These are phyloP conservation scores for Pseudanteris insignis DNA, from an alignment of 2,888 invertebrate genomes.

Conservation along the genomic window DNA sequence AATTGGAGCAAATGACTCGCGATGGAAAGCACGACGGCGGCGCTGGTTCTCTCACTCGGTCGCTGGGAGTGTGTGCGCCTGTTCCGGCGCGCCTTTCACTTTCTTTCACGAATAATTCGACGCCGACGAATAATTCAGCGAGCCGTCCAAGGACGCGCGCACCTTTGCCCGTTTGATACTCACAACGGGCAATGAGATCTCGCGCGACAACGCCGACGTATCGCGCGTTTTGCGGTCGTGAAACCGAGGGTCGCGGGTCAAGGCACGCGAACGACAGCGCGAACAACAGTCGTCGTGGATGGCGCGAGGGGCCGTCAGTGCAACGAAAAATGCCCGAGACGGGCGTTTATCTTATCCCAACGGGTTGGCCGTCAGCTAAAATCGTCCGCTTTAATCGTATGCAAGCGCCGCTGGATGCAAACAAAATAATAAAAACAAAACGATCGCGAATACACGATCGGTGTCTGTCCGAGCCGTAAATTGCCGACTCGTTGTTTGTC, in stretches of 20 bases:
- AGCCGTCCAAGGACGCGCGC: conserved; percentile 31
- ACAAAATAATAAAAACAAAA: too few relatives aligned
- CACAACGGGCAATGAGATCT: conserved; percentile 1
- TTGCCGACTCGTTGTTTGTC: not conserved
- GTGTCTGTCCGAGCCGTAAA: not conserved
- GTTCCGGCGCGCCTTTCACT: conserved; percentile 41
- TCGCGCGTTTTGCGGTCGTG: conserved; percentile 3
- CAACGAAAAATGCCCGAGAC: too few relatives aligned
- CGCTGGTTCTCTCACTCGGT: conserved; percentile 8
- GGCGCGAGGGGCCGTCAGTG: too few relatives aligned
- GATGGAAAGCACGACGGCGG: conserved; percentile 43
- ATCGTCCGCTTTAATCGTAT: not conserved
- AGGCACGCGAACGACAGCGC: conserved; percentile 36
- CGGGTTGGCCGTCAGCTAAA: not conserved
- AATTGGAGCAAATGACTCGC: conserved; percentile 18
- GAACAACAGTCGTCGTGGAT: conserved; percentile 17
- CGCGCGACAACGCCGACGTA: conserved; percentile 8
- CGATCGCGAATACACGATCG: too few relatives aligned
- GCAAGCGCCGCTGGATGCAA: too few relatives aligned
- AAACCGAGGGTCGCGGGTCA: conserved; percentile 43
- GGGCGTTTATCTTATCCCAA: not conserved
- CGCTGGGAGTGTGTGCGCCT: conserved; percentile 18
- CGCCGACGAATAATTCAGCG: too few relatives aligned
- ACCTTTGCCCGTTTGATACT: conserved; percentile 5
- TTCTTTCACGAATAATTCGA: conserved; percentile 37